Evolutionary conservation across 2,888 invertebrate genomes (phyloP).

Genomic region (Brenthis daphne): DNA sequence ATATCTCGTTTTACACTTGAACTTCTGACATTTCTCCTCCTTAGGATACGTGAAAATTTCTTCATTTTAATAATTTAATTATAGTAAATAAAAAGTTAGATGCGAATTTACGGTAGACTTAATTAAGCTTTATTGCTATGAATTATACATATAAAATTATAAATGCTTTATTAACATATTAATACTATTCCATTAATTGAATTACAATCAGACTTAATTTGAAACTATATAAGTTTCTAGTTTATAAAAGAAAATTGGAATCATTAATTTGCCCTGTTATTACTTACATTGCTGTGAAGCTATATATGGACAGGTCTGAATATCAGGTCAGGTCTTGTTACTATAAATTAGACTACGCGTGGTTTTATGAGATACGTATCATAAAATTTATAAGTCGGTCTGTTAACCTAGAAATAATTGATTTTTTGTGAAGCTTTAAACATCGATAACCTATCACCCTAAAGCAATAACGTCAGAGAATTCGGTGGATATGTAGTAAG

Average conservation of each 20-base stretch:
- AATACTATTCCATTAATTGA: too few species aligned
- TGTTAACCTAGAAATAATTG: slow-evolving; percentile 69
- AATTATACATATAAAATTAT: too few species aligned
- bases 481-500: slow-evolving; percentile 66
- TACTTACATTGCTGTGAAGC: too few species aligned
- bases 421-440: slow-evolving; percentile 64
- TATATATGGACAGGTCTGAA: slow-evolving; percentile 54
- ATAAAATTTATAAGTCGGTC: slow-evolving; percentile 71
- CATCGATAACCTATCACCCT: slow-evolving; percentile 75
- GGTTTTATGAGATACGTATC: slow-evolving; percentile 68
- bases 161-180: too few species aligned
- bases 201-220: too few species aligned
- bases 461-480: slow-evolving; percentile 48
- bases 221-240: too few species aligned
- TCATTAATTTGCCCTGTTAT: too few species aligned
- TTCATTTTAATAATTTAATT: slow-evolving; percentile 16
- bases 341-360: slow-evolving; percentile 64
- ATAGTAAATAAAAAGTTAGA: background rate
- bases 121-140: too few species aligned
- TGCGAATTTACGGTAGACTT: background rate
- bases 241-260: too few species aligned
- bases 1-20: slow-evolving; percentile 37
- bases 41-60: slow-evolving; percentile 26
- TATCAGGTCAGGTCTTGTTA: slow-evolving; percentile 56
- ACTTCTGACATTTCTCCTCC: slow-evolving; percentile 34